Base-by-base conservation (phyloP, 1,140 invertebrate genomes). In the Hypsibius dujardini region DNA sequence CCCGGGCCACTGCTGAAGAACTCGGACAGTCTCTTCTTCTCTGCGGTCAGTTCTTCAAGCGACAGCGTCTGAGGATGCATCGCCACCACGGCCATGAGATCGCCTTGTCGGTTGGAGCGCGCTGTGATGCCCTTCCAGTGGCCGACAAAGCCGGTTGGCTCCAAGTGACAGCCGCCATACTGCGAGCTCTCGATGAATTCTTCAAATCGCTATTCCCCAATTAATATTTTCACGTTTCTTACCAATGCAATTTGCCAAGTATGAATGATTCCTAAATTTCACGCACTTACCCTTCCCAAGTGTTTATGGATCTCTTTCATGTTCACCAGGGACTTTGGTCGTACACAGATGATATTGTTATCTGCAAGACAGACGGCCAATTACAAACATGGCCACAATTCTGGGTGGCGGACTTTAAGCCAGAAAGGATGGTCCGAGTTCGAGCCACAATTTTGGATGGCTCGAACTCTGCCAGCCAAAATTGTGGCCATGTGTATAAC, bases 51-150 rank as follows among this genome's bases (percentile, higher is more conserved):
- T 70, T 76, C 75, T 67, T 79, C 78, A 73, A 76, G 70, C 7
- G 75, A 59, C n/a, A 82, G 72, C 28, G 79, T 70, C 47, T 80
- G 77, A n/a, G 82, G 81, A 75, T 84, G 79, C 71, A 83, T 79
- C n/a, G 79, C 75, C 1, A 81, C 77, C 7, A 80, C 77, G 1
- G 76, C 79, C 80, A 84, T 80, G 2, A 80, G 72, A 47, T 83
- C 79, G 46, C 76, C 78, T 1, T 74, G 74, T 47, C 73, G 69
- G 72, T 79, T 82, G 1, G 80, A 82, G 40, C 84, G 74, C 1
- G 84, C 79, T 1, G 80, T 76, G 47, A 84, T 71, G 72, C 76
- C 76, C 71, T 81, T 76, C 83, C 83, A 85, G 75, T 82, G 75
- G 14, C 84, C 84, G 46, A 56, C 50, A n/a, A 56, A 56, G n/a